Base-by-base conservation (phyloP, 2,888 invertebrate species). In the Itoplectis maculator region DNA sequence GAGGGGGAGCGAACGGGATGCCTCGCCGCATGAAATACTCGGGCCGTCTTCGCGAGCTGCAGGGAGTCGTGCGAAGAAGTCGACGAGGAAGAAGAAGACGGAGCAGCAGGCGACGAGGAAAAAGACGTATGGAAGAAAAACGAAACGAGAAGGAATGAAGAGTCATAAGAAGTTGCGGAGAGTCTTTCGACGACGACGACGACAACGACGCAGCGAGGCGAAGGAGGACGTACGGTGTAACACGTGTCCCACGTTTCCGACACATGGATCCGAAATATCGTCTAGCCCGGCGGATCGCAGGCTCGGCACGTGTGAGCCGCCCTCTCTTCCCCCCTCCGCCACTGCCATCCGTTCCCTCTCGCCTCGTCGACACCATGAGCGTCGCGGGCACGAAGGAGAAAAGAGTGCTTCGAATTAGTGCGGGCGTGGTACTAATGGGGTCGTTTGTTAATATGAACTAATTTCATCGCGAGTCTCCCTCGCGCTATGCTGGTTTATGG, bases 391-490 rank as follows among this genome's bases (percentile, higher is more conserved):
- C 72, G 66, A 79, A 68, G 54, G 68, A 79, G 63, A 61, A 79
- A 68, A 54, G 68, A 79, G 63, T 76, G 72, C 66, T 79, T 82
- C 79, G 73, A 79, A 76, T 82, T 82, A 79, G 79, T 77, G 40
- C 79, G 72, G 68, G 72, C 79, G 79, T 72, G 42, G 56, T 79
- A 82, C 79, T 82, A 79, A 82, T 82, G 72, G 72, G 79, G 76
- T 82, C 82, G 82, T 82, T 79, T 82, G 82, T 82, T 82, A 82
- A 82, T 82, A 79, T 79, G 72, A 82, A 79, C 82, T 82, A 79
- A 82, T 82, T 79, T 79, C 79, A 79, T 79, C 76, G 79, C 61
- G 69, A 79, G 29, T 5, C 3, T 79, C 68, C 37, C 54, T 11
- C 54, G 7, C 29, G 68, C 45, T 63, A 81, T 81, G 61, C 37